Percentiles rank a stretch among this genome's conserved stretches.
phyloP scores from a whole-genome alignment of 2,113 vertebrate genomes.

The Ceyx cyanopectus region DNA sequence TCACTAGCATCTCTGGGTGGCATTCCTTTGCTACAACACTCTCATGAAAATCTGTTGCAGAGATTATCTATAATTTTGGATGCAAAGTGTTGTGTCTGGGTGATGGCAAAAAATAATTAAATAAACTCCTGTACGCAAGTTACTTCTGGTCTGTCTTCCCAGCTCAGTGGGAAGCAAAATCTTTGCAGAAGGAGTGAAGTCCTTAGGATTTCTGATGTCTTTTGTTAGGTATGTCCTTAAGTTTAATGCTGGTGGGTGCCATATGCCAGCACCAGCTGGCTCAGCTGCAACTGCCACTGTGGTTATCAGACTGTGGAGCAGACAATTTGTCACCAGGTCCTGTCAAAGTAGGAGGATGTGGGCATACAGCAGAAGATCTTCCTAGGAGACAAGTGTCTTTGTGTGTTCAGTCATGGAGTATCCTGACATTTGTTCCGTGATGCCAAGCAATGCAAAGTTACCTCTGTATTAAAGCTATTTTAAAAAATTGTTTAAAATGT shows the following conservation, averaged over 20 bases:
- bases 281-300: background rate
- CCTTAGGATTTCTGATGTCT: background rate
- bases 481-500: background rate
- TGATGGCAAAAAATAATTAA: background rate
- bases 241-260: background rate
- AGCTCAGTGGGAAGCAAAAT: background rate
- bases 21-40: background rate
- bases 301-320: background rate
- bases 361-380: background rate
- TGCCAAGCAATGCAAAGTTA: background rate
- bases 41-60: background rate
- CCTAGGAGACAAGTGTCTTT: background rate
- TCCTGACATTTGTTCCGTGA: background rate
- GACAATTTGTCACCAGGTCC: background rate
- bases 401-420: background rate
- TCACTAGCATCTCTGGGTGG: background rate
- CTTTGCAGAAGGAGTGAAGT: background rate
- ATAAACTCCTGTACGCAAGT: background rate
- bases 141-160: background rate
- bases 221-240: background rate
- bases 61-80: background rate
- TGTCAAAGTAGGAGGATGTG: background rate
- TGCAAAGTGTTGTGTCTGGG: background rate
- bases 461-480: background rate
- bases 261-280: rapidly evolving